A percentile compares a stretch with the other conserved stretches of the same genome.
phyloP scores from a whole-genome alignment of 2,113 vertebrate species.

The Thinocorus orbignyianus region DNA sequence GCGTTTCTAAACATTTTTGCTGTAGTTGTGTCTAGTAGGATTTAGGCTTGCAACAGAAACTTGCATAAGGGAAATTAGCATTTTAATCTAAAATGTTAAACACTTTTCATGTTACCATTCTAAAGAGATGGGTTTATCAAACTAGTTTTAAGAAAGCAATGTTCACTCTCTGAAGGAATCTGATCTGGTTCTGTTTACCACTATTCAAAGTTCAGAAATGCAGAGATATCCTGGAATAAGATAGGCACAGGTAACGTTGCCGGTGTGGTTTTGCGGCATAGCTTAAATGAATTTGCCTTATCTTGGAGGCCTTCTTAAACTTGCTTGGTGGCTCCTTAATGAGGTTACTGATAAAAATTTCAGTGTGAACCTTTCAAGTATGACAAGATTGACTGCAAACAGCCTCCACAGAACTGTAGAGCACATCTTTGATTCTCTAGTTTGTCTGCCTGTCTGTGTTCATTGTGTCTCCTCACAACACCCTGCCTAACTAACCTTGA shows the following conservation, averaged over 20 bases:
- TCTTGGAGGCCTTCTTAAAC: slow-evolving; percentile 12
- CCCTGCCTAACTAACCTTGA: slow-evolving; percentile 67
- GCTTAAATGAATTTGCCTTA: not conserved
- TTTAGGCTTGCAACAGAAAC: not conserved
- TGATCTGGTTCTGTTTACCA: not conserved
- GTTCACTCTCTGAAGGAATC: not conserved
- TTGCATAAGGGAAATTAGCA: not conserved
- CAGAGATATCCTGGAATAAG: not conserved
- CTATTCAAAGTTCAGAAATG: not conserved
- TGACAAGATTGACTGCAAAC: not conserved
- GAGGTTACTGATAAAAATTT: slow-evolving; percentile 33
- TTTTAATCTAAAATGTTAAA: not conserved
- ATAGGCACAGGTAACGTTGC: not conserved
- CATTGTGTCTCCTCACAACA: slow-evolving; percentile 12
- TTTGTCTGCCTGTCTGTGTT: slow-evolving; percentile 28
- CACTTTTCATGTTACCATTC: not conserved
- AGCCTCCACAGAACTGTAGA: not conserved
- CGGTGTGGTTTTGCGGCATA: not conserved
- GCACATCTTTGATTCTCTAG: not conserved
- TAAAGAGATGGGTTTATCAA: not conserved
- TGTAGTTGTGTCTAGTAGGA: not conserved
- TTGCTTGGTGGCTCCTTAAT: slow-evolving; percentile 13
- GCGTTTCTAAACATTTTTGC: not conserved
- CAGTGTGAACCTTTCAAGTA: not conserved
- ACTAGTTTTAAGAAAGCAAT: not conserved